phyloP scores from a whole-genome alignment of 2,797 vertebrate species.

The Huso huso region DNA sequence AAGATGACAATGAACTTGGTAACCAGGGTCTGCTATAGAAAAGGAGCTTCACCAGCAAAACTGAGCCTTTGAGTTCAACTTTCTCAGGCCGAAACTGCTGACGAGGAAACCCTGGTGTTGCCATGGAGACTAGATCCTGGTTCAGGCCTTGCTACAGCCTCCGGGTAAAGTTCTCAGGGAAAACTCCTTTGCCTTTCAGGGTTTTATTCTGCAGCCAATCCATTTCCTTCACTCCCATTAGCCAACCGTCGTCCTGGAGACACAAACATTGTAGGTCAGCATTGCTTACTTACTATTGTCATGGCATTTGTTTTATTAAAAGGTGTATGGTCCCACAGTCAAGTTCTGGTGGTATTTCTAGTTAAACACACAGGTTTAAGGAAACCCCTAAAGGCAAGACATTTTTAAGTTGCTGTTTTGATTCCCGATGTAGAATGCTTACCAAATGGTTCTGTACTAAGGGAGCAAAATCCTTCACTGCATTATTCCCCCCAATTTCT shows the following conservation, averaged over 20 bases:
- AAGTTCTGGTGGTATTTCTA: conserved; percentile 17
- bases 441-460: too few relatives aligned
- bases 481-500: too few relatives aligned
- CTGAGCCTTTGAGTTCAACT: neutral
- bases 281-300: neutral
- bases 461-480: too few relatives aligned
- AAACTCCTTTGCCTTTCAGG: conserved; percentile 78
- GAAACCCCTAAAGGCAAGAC: conserved; percentile 19
- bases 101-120: neutral
- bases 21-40: neutral
- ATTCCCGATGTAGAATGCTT: too few relatives aligned
- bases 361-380: conserved; percentile 30
- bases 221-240: conserved; percentile 83
- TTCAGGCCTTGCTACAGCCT: conserved; percentile 63
- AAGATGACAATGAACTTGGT: neutral
- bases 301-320: neutral
- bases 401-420: neutral
- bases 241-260: conserved; percentile 89
- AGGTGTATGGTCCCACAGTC: neutral
- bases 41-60: neutral
- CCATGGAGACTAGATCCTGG: neutral
- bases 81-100: neutral
- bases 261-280: neutral
- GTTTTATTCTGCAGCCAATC: conserved; percentile 85
- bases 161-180: conserved; percentile 97